A percentile compares a stretch with the other conserved stretches of the same genome.
These are phyloP conservation scores for Eira barbara DNA, from an alignment of 2,113 vertebrate species.

Conservation along the genomic window DNA sequence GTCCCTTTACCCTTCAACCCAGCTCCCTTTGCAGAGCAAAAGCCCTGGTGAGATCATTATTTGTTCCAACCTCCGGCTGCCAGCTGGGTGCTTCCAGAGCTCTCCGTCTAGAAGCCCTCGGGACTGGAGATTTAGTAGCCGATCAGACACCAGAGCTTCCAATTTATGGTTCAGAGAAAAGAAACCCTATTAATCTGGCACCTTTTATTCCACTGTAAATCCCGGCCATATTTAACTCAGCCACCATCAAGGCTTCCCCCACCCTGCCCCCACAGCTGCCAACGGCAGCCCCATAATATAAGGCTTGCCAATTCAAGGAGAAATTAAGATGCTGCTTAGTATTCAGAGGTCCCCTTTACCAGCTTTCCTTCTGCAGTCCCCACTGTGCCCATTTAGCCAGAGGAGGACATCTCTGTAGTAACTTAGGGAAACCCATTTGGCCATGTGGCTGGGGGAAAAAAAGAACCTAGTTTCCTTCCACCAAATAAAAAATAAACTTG, in stretches of 20 bases:
- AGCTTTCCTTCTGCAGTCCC: not conserved
- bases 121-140: slow-evolving; percentile 65
- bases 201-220: slow-evolving; percentile 76
- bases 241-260: slow-evolving; percentile 43
- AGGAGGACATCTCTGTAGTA: not conserved
- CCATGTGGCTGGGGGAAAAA: not conserved
- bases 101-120: not conserved
- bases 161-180: slow-evolving; percentile 64
- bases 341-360: slow-evolving; percentile 27
- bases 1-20: slow-evolving; percentile 3
- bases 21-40: not conserved
- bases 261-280: slow-evolving; percentile 25
- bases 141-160: slow-evolving; percentile 50
- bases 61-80: slow-evolving; percentile 24
- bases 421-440: not conserved
- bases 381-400: not conserved
- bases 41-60: slow-evolving; percentile 28
- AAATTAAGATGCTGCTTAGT: slow-evolving; percentile 61
- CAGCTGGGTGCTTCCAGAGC: not conserved
- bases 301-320: slow-evolving; percentile 30
- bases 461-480: not conserved
- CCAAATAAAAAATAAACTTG: not conserved
- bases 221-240: slow-evolving; percentile 69
- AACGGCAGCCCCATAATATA: slow-evolving; percentile 47
- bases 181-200: slow-evolving; percentile 71